Base-by-base conservation (phyloP, 2,888 invertebrate genomes). In the Embidobia sp. region DNA sequence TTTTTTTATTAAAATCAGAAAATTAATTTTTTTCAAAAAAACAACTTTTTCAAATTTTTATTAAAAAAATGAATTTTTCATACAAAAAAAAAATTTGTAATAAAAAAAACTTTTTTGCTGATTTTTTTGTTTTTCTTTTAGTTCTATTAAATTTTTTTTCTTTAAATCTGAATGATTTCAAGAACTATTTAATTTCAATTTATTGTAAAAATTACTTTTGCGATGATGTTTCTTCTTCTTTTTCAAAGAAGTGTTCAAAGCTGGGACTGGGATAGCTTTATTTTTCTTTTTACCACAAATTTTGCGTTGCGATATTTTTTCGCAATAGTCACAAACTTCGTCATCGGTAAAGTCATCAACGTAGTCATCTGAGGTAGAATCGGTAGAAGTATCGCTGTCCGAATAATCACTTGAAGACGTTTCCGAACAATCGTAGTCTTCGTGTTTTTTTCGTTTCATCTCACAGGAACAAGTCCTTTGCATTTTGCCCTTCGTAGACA, bases 211-310 rank as follows among this genome's bases (percentile, higher is more conserved):
- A n/a, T 49, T 66, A 64, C 64, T 73, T 33, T 33, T 73, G 8
- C 42, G 57, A 59, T 46, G 73, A 40, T 18, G 5, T 8, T 49
- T 66, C 27, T 64, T 73, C 31, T 66, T 73, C 49, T 59, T 73
- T 11, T 53, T 53, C 10, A 10, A 10, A 3, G 15, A 27, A 2
- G 4, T 6, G 8, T 1, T 15, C 1, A 8, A 15, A 1, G 3
- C 10, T 13, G 27, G 4, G 15, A 19, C 3, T 16, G 26, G 11
- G 19, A 4, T 1, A 22, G 22, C 6, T 29, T 66, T 66, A 8
- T 57, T 73, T 16, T 51, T 66, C 22, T 73, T 73, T 29, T 51
- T 66, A 0, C 73, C 73, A 10, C 59, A 18, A 3, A 8, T 3
- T 53, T 73, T 73, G 26, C 59, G 40, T 18, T 33, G 44, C 1